These are phyloP conservation scores for Alfaro cultratus DNA, from an alignment of 2,797 vertebrate species.

Conservation along the genomic window DNA sequence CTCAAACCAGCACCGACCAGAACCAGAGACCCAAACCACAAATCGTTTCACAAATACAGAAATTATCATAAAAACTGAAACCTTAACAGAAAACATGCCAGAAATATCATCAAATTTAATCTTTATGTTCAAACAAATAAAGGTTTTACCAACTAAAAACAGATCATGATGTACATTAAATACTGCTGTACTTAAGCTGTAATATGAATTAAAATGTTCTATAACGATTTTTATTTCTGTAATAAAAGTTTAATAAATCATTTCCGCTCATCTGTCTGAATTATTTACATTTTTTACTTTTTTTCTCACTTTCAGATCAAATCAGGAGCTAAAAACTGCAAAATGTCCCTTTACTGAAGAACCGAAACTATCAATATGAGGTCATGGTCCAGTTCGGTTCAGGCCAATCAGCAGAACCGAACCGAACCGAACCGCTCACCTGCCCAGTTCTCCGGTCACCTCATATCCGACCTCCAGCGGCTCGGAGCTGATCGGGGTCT, in stretches of 20 bases:
- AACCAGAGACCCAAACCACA: neutral
- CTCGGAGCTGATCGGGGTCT: constrained; percentile 85
- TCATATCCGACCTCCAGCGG: constrained; percentile 85
- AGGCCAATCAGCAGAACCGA: neutral
- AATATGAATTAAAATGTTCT: neutral
- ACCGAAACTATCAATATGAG: neutral
- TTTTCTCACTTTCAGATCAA: neutral
- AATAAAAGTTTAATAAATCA: neutral
- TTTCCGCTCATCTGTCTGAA: neutral
- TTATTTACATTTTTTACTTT: neutral
- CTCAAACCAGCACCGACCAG: neutral
- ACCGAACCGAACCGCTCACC: constrained; percentile 77
- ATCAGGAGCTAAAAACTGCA: neutral
- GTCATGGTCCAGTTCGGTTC: neutral
- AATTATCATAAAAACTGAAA: neutral
- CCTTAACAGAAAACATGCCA: neutral
- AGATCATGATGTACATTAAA: neutral
- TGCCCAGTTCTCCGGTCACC: constrained; percentile 88
- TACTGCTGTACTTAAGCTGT: neutral
- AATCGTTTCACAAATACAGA: neutral
- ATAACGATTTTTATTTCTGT: neutral
- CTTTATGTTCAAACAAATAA: neutral
- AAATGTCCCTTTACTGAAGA: neutral
- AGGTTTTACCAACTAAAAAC: neutral
- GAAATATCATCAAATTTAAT: neutral